phyloP scores from a whole-genome alignment of 2,113 vertebrate species.

The Apus apus region DNA sequence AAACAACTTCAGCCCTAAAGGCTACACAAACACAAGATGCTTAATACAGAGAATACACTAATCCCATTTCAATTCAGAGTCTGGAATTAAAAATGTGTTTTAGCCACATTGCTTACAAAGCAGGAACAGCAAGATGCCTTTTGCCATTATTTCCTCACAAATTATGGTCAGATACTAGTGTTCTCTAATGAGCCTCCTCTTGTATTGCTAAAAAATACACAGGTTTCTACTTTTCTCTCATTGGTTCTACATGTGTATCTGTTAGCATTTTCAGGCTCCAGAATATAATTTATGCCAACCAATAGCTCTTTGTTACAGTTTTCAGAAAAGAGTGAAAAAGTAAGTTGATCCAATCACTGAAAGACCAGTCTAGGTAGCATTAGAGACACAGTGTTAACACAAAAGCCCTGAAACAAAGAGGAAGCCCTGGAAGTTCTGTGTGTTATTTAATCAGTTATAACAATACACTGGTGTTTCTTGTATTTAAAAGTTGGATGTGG shows the following conservation, averaged over 20 bases:
- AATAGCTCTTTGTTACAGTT: neutral
- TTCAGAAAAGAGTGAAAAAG: neutral
- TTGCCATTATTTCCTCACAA: slow-evolving; percentile 13
- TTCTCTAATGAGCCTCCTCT: neutral
- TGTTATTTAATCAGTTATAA: neutral
- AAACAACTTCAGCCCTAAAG: neutral
- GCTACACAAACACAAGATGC: neutral
- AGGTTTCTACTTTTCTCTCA: neutral
- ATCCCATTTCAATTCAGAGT: neutral
- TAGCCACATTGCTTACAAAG: neutral
- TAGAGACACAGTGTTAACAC: neutral
- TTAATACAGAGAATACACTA: slow-evolving; percentile 6
- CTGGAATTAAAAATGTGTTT: slow-evolving; percentile 2
- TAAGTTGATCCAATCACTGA: neutral
- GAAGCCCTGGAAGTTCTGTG: neutral
- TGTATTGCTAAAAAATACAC: neutral
- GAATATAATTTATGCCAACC: neutral
- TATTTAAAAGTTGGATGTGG: neutral
- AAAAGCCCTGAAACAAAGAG: neutral
- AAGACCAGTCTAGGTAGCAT: neutral
- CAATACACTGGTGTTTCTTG: neutral
- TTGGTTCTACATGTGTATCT: neutral
- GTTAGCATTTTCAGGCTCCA: neutral
- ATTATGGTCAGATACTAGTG: neutral
- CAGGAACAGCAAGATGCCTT: neutral